Conservation (phyloP, 2,797 vertebrate species). For the Sebastes vulpes region DNA sequence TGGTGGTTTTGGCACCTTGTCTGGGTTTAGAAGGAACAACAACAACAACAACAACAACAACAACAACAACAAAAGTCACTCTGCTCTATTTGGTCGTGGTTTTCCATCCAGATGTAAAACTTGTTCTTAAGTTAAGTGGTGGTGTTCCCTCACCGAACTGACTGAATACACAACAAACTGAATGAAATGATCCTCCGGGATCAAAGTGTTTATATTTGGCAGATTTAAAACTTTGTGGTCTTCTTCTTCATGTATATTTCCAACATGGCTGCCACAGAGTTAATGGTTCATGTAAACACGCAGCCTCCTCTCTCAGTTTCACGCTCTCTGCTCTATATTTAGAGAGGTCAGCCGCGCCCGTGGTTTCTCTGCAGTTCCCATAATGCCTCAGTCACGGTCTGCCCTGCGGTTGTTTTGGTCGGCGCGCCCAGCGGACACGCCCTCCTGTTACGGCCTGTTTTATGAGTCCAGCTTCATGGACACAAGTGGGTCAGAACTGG, state of each 20-base stretch:
- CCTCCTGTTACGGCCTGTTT: constrained; percentile 11
- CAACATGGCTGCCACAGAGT: not conserved
- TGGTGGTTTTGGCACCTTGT: not conserved
- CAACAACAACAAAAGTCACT: not conserved
- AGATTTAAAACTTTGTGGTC: not conserved
- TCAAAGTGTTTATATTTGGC: not conserved
- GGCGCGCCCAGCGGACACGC: constrained; percentile 17
- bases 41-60: too few species aligned
- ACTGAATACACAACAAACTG: not conserved
- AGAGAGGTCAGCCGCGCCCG: constrained; percentile 2
- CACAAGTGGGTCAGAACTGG: constrained; percentile 13
- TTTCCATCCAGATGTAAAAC: not conserved
- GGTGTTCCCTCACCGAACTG: not conserved
- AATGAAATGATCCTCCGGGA: not conserved
- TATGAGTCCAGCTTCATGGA: not conserved
- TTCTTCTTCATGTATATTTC: not conserved
- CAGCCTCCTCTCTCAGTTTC: not conserved
- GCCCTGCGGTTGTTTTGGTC: constrained; percentile 31
- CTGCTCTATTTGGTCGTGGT: not conserved
- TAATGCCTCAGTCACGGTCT: constrained; percentile 27
- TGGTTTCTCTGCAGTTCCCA: constrained; percentile 33
- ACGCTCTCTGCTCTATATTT: constrained; percentile 6
- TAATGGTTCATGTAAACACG: not conserved
- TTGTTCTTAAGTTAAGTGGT: not conserved
- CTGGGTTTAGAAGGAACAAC: not conserved